Evolutionary conservation across 2,797 vertebrate genomes (phyloP).

Genomic region (Chrosomus eos): DNA sequence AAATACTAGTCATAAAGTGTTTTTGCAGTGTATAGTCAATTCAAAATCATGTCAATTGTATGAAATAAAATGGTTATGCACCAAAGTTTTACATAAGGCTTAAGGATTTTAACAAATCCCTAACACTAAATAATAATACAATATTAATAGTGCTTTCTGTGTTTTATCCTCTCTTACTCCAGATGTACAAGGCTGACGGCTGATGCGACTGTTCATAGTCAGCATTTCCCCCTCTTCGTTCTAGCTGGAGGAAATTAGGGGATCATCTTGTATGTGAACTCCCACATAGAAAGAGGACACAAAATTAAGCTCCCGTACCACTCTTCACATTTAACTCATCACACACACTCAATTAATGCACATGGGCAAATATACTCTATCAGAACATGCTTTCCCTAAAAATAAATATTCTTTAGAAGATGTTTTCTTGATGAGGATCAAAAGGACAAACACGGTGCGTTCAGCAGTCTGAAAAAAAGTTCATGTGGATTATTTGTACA

Average conservation of each 20-base stretch:
- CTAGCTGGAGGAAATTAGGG: slow-evolving; percentile 73
- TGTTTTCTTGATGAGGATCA: not conserved
- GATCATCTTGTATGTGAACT: slow-evolving; percentile 66
- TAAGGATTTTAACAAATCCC: not conserved
- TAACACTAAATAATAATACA: slow-evolving; percentile 8
- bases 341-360: not conserved
- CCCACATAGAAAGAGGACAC: slow-evolving; percentile 66
- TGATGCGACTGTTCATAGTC: slow-evolving; percentile 64
- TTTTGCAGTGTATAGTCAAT: not conserved
- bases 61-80: not conserved
- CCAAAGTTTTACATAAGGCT: not conserved
- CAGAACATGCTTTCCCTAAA: not conserved
- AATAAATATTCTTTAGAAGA: not conserved
- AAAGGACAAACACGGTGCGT: not conserved
- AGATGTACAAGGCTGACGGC: slow-evolving; percentile 51
- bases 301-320: slow-evolving; percentile 67
- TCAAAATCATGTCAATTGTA: not conserved
- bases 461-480: not conserved
- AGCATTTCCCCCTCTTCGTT: slow-evolving; percentile 61
- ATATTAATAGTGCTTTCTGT: not conserved
- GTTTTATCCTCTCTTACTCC: not conserved
- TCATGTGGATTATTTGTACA: not conserved
- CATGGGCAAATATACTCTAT: not conserved
- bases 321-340: slow-evolving; percentile 62
- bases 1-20: not conserved